Percentiles rank a stretch among this genome's conserved stretches.
These are phyloP conservation scores for Cygnus buccinator DNA, from an alignment of 2,113 vertebrate species.

Conservation along the genomic window DNA sequence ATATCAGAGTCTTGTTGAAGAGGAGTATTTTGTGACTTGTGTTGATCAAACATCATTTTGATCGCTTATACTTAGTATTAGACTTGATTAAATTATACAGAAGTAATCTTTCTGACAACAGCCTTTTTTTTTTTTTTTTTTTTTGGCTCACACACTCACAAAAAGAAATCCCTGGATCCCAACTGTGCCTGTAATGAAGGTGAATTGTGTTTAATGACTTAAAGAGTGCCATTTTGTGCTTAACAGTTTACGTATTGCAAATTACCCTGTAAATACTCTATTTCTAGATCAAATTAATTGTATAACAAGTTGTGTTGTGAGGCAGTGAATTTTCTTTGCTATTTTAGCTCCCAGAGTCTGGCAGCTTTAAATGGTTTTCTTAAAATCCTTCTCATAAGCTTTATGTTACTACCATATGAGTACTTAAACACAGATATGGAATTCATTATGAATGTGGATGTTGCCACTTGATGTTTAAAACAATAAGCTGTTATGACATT, in stretches of 20 bases:
- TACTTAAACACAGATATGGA: not conserved
- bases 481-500: not conserved
- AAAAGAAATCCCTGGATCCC: constrained; percentile 42
- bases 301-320: constrained; percentile 49
- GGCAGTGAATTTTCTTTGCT: not conserved
- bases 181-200: constrained; percentile 67
- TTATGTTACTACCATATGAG: not conserved
- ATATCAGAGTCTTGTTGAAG: not conserved
- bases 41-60: constrained; percentile 55
- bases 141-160: not conserved
- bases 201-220: constrained; percentile 66
- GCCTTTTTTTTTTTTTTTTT: not conserved
- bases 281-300: constrained; percentile 60
- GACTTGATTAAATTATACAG: constrained; percentile 33
- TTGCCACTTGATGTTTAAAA: not conserved
- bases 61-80: constrained; percentile 34
- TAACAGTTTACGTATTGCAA: constrained; percentile 57
- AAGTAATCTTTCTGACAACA: constrained; percentile 27
- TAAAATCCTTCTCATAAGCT: not conserved
- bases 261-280: constrained; percentile 56
- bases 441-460: fast-evolving
- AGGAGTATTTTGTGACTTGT: constrained; percentile 24
- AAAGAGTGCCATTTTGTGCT: constrained; percentile 59
- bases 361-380: not conserved
- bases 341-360: not conserved